Evolutionary conservation across 2,888 invertebrate genomes (phyloP).

Genomic region (Parnassius smintheus): DNA sequence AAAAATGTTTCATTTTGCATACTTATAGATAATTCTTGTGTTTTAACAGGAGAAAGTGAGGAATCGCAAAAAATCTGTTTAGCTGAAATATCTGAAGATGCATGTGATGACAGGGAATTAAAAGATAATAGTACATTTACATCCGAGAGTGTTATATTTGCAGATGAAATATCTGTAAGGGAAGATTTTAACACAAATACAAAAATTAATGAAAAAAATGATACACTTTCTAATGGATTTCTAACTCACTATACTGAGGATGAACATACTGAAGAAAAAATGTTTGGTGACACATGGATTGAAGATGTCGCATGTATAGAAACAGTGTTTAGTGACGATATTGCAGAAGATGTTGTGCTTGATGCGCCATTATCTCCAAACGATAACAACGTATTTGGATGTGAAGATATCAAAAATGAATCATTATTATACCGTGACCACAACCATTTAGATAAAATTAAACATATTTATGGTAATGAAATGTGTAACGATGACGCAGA

Average conservation of each 20-base stretch:
- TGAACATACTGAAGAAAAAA: constrained; percentile 45
- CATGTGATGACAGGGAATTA: constrained; percentile 21
- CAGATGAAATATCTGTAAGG: constrained; percentile 6
- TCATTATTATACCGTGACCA: constrained; percentile 37
- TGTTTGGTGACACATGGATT: constrained; percentile 59
- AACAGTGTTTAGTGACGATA: constrained; percentile 70
- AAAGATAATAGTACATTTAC: constrained; percentile 15
- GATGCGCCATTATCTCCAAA: constrained; percentile 50
- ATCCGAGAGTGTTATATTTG: constrained; percentile 12
- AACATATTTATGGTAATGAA: constrained; percentile 58
- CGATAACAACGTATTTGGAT: constrained; percentile 38
- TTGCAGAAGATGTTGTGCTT: constrained; percentile 61
- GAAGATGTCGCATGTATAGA: constrained; percentile 72
- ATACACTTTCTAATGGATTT: constrained; percentile 28
- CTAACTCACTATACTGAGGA: constrained; percentile 40
- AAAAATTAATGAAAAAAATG: constrained; percentile 27
- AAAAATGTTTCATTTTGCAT: constrained; percentile 70
- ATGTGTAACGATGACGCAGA: constrained; percentile 56
- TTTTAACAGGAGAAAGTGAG: constrained; percentile 60
- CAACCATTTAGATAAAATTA: constrained; percentile 52
- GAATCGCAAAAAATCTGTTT: constrained; percentile 56
- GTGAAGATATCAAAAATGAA: constrained; percentile 37
- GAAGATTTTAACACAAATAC: constrained; percentile 28
- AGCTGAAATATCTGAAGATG: constrained; percentile 49
- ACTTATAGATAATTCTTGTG: constrained; percentile 64